A percentile compares a stretch with the other conserved stretches of the same genome.
phyloP scores from a whole-genome alignment of 2,888 invertebrate genomes.

The Spilarctia lutea region DNA sequence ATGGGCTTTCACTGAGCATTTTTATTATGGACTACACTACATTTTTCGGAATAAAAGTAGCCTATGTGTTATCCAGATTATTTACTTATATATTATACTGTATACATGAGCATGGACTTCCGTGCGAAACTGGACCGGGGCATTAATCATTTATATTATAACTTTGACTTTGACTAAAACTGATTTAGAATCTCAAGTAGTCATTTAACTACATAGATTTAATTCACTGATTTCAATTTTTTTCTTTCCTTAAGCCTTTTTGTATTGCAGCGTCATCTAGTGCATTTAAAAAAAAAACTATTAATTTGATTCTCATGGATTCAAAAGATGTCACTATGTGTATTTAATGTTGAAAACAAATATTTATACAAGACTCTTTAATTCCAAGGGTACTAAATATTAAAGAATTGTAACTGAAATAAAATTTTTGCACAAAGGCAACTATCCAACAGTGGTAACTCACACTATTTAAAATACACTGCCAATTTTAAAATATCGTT shows the following conservation, averaged over 20 bases:
- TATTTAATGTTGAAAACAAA: not conserved
- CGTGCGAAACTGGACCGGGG: too few relatives aligned
- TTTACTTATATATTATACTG: too few relatives aligned
- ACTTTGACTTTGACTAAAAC: too few relatives aligned
- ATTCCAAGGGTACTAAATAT: not conserved
- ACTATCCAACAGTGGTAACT: not conserved
- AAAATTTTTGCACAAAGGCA: too few relatives aligned
- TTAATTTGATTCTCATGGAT: not conserved
- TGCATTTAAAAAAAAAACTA: not conserved
- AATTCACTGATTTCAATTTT: not conserved
- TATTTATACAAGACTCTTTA: not conserved
- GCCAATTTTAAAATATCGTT: not conserved
- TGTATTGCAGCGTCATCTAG: constrained; percentile 1
- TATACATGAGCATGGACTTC: too few relatives aligned
- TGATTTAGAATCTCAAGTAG: too few relatives aligned
- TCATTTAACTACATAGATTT: too few relatives aligned
- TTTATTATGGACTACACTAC: too few relatives aligned
- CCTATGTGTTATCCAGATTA: too few relatives aligned
- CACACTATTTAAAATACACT: not conserved
- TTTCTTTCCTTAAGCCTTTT: not conserved
- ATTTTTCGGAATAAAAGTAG: too few relatives aligned
- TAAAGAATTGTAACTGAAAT: not conserved
- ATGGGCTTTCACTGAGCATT: too few relatives aligned
- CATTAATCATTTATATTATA: too few relatives aligned
- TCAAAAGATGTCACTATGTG: constrained; percentile 9